A percentile compares a stretch with the other conserved stretches of the same genome.
phyloP scores from a whole-genome alignment of 2,113 vertebrate species.

The Actenoides hombroni region DNA sequence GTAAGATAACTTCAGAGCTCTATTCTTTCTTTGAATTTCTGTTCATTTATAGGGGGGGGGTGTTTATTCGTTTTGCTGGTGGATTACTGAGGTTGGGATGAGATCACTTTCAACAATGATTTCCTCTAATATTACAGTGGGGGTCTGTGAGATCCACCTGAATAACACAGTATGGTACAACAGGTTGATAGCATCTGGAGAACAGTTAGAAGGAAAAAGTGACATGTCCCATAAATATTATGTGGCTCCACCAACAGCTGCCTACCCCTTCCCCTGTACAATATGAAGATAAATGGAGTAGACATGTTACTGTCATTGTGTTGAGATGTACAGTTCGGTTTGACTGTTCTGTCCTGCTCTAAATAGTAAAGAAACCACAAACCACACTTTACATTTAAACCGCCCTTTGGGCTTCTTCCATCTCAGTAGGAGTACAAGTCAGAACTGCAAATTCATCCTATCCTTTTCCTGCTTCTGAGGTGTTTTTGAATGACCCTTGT shows the following conservation, averaged over 20 bases:
- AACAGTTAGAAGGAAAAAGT: background rate
- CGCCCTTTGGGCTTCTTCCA: background rate
- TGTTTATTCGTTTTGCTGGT: background rate
- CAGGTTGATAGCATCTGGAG: background rate
- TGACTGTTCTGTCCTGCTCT: background rate
- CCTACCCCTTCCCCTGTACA: background rate
- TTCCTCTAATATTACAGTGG: background rate
- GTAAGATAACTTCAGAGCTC: background rate
- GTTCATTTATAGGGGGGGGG: background rate
- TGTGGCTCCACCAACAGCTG: background rate
- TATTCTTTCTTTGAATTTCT: background rate
- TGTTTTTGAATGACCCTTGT: background rate
- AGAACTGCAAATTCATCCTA: background rate
- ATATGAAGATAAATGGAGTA: background rate
- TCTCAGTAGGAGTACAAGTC: background rate
- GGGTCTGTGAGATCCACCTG: background rate
- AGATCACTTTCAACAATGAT: background rate
- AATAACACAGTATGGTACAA: rapidly evolving
- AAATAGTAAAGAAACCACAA: background rate
- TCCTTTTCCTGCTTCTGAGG: background rate
- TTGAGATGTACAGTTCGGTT: background rate
- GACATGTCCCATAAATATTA: background rate
- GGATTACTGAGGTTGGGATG: background rate
- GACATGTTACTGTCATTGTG: background rate
- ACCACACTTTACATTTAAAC: background rate